These are phyloP conservation scores for Papilio dardanus DNA, from an alignment of 1,140 invertebrate species.

Conservation along the genomic window DNA sequence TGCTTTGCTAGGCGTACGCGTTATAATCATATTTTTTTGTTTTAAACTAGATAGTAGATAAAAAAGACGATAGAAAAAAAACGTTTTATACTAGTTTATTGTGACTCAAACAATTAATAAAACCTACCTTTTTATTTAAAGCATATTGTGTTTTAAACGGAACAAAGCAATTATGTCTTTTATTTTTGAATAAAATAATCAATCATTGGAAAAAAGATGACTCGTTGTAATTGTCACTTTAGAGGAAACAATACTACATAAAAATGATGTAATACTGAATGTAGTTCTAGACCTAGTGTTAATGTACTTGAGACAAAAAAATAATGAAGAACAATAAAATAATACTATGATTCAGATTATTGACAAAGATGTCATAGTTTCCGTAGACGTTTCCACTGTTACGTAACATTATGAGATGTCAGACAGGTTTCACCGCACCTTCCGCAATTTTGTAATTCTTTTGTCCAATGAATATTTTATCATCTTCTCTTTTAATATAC, in stretches of 20 bases:
- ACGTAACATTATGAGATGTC: slow-evolving; percentile 39
- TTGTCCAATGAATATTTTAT: slow-evolving; percentile 45
- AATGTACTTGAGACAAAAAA: background rate
- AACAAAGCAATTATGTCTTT: background rate
- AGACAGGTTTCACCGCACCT: slow-evolving; percentile 47
- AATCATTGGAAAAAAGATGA: background rate
- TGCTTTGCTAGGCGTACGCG: slow-evolving; percentile 40
- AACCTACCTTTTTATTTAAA: background rate
- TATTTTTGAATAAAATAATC: background rate
- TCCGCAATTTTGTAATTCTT: slow-evolving; percentile 52
- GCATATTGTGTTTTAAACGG: background rate
- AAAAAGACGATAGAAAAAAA: background rate
- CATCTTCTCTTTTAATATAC: background rate
- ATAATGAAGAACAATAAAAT: slow-evolving; percentile 31
- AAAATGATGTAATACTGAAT: background rate
- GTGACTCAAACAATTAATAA: background rate
- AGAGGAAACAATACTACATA: background rate
- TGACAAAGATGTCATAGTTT: slow-evolving; percentile 42
- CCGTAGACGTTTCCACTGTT: slow-evolving; percentile 38
- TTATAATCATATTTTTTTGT: slow-evolving; percentile 40
- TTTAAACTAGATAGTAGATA: slow-evolving; percentile 28
- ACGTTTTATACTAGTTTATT: background rate
- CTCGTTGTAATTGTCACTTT: background rate
- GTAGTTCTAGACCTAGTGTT: background rate
- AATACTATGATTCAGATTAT: slow-evolving; percentile 31